Conservation (phyloP, 2,888 invertebrate species). For the Kuschelorhynchus macadamiae region DNA sequence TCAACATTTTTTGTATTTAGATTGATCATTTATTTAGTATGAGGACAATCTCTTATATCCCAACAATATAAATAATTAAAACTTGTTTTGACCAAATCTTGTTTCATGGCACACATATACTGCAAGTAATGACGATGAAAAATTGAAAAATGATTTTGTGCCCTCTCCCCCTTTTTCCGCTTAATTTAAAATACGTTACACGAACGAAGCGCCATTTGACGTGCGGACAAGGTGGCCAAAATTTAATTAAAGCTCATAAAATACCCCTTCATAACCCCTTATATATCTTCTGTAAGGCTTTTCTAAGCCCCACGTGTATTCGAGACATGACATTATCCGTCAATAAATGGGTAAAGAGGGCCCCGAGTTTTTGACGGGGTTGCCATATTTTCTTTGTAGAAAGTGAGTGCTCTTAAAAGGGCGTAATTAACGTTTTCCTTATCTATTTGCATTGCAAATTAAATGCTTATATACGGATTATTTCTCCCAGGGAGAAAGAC, state of each 20-base stretch:
- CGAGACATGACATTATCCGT: slow-evolving; percentile 32
- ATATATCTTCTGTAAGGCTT: slow-evolving; percentile 29
- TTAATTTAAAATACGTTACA: slow-evolving; percentile 50
- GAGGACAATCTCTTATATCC: too few species aligned
- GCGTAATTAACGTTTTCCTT: too few species aligned
- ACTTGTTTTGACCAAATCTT: too few species aligned
- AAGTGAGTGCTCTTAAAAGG: too few species aligned
- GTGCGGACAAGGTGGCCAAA: slow-evolving; percentile 38
- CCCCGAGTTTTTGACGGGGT: slow-evolving; percentile 1
- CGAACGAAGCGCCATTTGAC: slow-evolving; percentile 31
- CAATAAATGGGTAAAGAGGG: slow-evolving; percentile 30
- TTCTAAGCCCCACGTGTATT: slow-evolving; percentile 29
- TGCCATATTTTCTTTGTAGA: too few species aligned
- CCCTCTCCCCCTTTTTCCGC: slow-evolving; percentile 37
- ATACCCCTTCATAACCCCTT: slow-evolving; percentile 42
- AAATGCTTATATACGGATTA: too few species aligned
- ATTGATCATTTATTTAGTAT: too few species aligned
- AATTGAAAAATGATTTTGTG: slow-evolving; percentile 32
- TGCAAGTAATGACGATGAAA: slow-evolving; percentile 25
- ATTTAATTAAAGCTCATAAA: slow-evolving; percentile 42
- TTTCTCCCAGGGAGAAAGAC: too few species aligned
- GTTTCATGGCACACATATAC: too few species aligned
- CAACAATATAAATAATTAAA: too few species aligned
- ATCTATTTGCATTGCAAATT: too few species aligned
- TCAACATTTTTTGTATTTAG: too few species aligned